Base-by-base conservation (phyloP, 2,113 vertebrate genomes). In the Equus przewalskii region DNA sequence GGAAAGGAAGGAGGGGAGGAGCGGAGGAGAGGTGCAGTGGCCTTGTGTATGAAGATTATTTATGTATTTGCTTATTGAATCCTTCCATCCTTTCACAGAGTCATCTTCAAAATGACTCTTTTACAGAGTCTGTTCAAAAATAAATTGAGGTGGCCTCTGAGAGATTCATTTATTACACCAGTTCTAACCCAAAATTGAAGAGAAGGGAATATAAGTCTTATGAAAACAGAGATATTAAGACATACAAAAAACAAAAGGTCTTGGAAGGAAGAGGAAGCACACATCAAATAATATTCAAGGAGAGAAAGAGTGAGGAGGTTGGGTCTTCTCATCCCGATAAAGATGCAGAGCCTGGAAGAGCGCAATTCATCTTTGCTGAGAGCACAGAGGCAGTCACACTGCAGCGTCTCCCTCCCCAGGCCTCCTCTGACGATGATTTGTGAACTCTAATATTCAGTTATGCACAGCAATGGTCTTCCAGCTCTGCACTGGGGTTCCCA, bases 371-470 rank as follows among this genome's bases (percentile, higher is more conserved):
- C 78, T 46, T 72, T 13, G 41, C 33, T 0, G 51, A 36, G 49
- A 51, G 18, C 78, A 24, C 49, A 76, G 75, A 16, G 0, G 1
- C 41, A 5, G 10, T 6, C 4, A 10, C 60, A 0, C 13, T 15
- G 33, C 70, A 46, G 24, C 12, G 10, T 65, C 70, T 54, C 88
- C 80, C 46, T 78, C 19, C 49, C 30, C 5, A 65, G 30, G 46
- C 44, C 75, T 16, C 12, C 33, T 54, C 64, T 28, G 78, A 75
- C 28, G 56, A 72, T 92, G 81, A 82, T 65, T 93, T 12, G 0
- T 90, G 90, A 89, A 94, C 88, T 96, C 95, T 69, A 94, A 92
- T 70, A 86, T 3, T 85, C 69, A 82, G 94, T 70, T 96, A 95
- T 51, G 88, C 96, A 97, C 44, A 60, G 84, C 78, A 80, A 76